These are phyloP conservation scores for Trichogramma evanescens DNA, from an alignment of 2,888 invertebrate species.

Conservation along the genomic window DNA sequence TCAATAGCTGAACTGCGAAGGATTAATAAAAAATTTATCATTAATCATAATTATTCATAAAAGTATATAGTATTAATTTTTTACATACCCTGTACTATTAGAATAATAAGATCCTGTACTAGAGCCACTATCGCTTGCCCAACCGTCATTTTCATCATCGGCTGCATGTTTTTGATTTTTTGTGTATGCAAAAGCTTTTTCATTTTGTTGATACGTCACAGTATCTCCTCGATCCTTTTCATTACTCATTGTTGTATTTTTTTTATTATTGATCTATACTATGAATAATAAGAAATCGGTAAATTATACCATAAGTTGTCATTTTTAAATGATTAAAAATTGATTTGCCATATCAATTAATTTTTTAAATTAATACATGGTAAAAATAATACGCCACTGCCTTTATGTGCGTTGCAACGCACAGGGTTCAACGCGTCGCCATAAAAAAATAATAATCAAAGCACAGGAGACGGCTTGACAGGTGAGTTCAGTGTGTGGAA, in stretches of 20 bases:
- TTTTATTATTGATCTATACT: no score
- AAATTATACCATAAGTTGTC: no score
- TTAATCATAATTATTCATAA: not conserved
- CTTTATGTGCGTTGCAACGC: no score
- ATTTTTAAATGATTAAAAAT: no score
- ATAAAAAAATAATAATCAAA: no score
- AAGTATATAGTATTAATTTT: not conserved
- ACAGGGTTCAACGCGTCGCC: no score
- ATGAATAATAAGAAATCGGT: no score
- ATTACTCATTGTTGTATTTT: conserved; percentile 7
- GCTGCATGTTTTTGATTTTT: conserved; percentile 23
- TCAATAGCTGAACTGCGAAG: conserved; percentile 37
- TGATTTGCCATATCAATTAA: no score
- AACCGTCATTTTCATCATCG: conserved; percentile 41
- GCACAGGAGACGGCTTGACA: no score
- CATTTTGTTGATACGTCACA: conserved; percentile 8
- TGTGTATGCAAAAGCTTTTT: conserved; percentile 10
- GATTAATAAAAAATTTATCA: conserved; percentile 1
- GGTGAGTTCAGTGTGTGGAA: no score
- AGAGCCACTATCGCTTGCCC: conserved; percentile 44
- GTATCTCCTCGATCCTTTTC: conserved; percentile 9
- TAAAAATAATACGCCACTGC: no score
- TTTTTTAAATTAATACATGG: no score
- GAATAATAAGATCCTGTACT: conserved; percentile 44
- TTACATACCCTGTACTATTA: conserved; percentile 36